These are phyloP conservation scores for Chanos chanos DNA, from an alignment of 2,797 vertebrate genomes.

Conservation along the genomic window DNA sequence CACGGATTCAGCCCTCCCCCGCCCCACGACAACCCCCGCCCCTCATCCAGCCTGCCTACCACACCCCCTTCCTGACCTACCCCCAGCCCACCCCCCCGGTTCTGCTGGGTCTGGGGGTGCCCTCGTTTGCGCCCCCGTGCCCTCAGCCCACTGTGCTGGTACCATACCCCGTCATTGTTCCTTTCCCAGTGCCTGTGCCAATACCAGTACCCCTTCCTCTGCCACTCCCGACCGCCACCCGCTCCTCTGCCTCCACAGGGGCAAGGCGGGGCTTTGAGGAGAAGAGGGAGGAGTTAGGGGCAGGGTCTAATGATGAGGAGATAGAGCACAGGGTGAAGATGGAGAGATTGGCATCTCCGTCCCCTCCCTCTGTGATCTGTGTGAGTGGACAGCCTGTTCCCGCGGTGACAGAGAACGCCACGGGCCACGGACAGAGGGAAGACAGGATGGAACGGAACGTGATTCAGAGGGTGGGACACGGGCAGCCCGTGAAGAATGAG, in stretches of 20 bases:
- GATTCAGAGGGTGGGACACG: constrained; percentile 86
- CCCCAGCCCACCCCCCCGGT: constrained; percentile 87
- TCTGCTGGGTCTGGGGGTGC: constrained; percentile 86
- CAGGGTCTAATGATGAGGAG: constrained; percentile 40
- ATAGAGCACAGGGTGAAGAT: constrained; percentile 18
- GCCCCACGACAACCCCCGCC: constrained; percentile 71
- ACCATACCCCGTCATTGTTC: constrained; percentile 95
- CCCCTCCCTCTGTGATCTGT: too few relatives aligned
- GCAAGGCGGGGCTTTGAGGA: constrained; percentile 72
- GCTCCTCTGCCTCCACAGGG: constrained; percentile 77
- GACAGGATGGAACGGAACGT: constrained; percentile 73
- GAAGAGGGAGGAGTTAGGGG: not conserved
- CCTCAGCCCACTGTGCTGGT: constrained; percentile 91
- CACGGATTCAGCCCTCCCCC: constrained; percentile 58
- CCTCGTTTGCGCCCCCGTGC: constrained; percentile 88
- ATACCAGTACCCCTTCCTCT: constrained; percentile 91
- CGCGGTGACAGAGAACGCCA: constrained; percentile 57
- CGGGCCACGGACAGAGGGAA: constrained; percentile 47
- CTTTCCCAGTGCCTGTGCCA: constrained; percentile 91
- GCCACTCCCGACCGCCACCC: constrained; percentile 81
- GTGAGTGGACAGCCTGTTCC: constrained; percentile 50
- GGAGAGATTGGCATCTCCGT: constrained; percentile 68
- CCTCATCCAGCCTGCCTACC: constrained; percentile 69
- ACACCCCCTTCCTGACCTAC: constrained; percentile 82
- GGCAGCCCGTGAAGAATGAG: constrained; percentile 82